Base-by-base conservation (phyloP, 2,888 invertebrate genomes). In the Cephus pygmeus region DNA sequence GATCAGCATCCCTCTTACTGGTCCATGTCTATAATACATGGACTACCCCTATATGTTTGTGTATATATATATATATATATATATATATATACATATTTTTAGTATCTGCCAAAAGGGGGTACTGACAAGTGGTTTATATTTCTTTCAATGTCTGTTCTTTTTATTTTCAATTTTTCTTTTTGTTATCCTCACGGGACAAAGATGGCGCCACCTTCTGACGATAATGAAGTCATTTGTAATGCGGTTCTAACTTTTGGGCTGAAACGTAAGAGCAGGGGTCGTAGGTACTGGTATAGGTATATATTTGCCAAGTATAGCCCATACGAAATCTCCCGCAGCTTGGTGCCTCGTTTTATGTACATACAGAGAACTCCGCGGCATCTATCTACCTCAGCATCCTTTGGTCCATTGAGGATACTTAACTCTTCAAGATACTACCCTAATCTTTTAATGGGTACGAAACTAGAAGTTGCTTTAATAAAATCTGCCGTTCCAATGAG, bases 391-490 rank as follows among this genome's bases (percentile, higher is more conserved):
- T 23, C 56, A 56, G 56, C 56, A 56, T 71, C 71, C 31, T 23
- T 30, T 71, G 33, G 71, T 3, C 31, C 56, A 56, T 56, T 56
- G 56, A 56, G 71, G 30, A 40, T 30, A 71, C 77, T 74, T 77
- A 77, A 75, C 75, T 75, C 77, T 77, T 77, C 75, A 71, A 77
- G 77, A 75, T 77, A 77, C 75, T 77, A 71, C 73, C 75, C 75
- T 77, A 77, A 77, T 77, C 77, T 77, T 77, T 77, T 77, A 77
- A 77, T 77, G 77, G 75, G 40, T 75, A 31, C 36, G 71, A 75
- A 75, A 56, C 69, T 77, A 56, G 77, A 75, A 77, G 69, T 77
- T 77, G 71, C 33, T 71, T 31, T 40, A 75, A 75, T 75, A 75
- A 71, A 34, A 9, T 9, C 9, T 56, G 23, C 56, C 23, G 56